Percentiles rank a stretch among this genome's conserved stretches.
Evolutionary conservation across 2,113 vertebrate genomes (phyloP).

Genomic region (Mungos mungo): DNA sequence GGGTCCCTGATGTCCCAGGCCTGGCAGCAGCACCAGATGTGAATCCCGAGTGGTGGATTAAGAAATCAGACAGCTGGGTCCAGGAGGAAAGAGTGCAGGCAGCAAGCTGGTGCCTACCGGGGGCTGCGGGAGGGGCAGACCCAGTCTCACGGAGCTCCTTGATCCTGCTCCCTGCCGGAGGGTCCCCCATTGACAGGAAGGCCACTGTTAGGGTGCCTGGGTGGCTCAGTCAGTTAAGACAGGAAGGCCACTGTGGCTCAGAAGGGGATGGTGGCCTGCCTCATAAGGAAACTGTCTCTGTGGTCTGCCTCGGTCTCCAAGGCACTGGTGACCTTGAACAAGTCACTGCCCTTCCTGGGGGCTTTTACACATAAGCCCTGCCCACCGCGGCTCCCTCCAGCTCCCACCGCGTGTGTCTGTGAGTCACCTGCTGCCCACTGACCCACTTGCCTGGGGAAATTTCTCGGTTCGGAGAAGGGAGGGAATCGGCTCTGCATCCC

Average conservation of each 20-base stretch:
- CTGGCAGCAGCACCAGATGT: neutral
- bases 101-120: neutral
- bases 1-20: neutral
- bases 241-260: neutral
- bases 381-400: no score
- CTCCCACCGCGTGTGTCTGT: no score
- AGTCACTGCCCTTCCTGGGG: neutral
- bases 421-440: constrained; percentile 38
- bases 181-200: neutral
- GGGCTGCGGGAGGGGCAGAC: neutral
- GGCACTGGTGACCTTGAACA: constrained; percentile 1
- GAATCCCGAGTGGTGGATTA: neutral
- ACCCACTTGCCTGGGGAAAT: neutral
- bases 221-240: neutral
- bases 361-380: neutral
- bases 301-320: neutral
- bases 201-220: neutral
- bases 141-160: neutral
- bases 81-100: neutral
- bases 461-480: neutral
- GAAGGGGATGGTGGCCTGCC: neutral
- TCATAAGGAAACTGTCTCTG: neutral
- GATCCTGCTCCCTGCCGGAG: neutral
- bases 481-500: neutral
- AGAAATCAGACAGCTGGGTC: fast-evolving